Evolutionary conservation across 1,140 invertebrate species (phyloP), one percentile per base, ranked within the genome.

Genomic region (Neotoxoptera formosana): DNA sequence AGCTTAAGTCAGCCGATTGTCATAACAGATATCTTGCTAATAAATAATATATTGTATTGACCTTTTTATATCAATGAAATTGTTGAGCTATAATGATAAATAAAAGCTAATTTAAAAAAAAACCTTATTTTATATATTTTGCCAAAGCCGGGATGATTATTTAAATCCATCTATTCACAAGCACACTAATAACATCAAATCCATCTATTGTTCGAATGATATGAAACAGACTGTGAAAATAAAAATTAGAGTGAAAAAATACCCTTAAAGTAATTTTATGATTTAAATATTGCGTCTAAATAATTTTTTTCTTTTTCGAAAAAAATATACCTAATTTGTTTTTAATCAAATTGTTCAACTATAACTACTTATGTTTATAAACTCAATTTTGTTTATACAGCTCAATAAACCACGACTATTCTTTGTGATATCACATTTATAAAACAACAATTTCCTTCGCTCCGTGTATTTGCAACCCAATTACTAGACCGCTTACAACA

Each of bases 401-500:
- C n/a, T 76, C 60, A 76, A 76, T 76, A 76, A 76, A n/a, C 60
- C n/a, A 76, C 60, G n/a, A 76, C 30, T 76, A n/a, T 87, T 88
- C 45, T 88, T 21, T 1, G 30, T n/a, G 86, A 89, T 47, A 89
- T 56, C 51, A 36, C 34, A 67, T 41, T 81, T 81, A 48, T 7
- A 51, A 92, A 92, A 92, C 67, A 83, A 83, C 67, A 51, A 21
- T 81, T 83, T 83, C 36, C 30, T 51, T 36, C n/a, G 30, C 30
- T 48, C 20, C 30, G 8, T 48, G 20, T 91, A 91, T 76, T 91
- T 81, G 60, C 67, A 81, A 51, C 67, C 90, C 90, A 83, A 92
- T 92, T 92, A 92, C 90, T 81, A 92, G 45, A 92, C 90, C 45
- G 34, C 67, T 81, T 92, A 92, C 76, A 47, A 92, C 51, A 92